Evolutionary conservation across 2,888 invertebrate species (phyloP), one percentile per base, ranked within the genome.

Genomic region (Tiliacea citrago): DNA sequence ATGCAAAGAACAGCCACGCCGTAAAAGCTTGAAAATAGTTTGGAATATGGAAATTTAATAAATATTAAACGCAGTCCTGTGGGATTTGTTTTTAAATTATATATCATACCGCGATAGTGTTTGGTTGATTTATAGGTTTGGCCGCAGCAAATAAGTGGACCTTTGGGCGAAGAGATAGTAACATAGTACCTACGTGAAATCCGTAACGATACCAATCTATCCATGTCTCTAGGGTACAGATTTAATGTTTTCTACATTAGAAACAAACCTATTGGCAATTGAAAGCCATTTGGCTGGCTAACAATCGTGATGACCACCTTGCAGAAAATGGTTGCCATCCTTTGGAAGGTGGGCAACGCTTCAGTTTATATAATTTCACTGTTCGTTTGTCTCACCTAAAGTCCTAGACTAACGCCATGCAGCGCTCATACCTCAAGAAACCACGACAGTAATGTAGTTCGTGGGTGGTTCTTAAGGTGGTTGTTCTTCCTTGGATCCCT

Each of bases 1-100:
- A 90, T 91, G 90, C 88, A 89, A 91, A 91, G 86, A 77, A 81
- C 82, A 81, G 86, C 81, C 75, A 83, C 77, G 83, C 79, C 74
- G 79, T 83, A 86, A 88, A 89, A 88, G 83, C 83, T 86, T 81
- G 86, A 90, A 90, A 90, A 90, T 89, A 83, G 84, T 88, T 81
- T 80, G 81, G 84, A 88, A 88, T 90, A 91, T 91, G 88, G 80
- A 88, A 85, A 90, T 92, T 86, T 88, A 80, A 84, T 89, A 88
- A 87, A 90, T 89, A 87, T 83, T 85, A 84, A 87, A 80, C 81
- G 68, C 29, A 66, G 62, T 79, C 84, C 75, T 72, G 74, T 62
- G 84, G 85, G 86, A 82, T 78, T 84, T 75, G 74, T 68, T 65
- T 80, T 76, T 77, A 72, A 75, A 79, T 81, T 79, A 81, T 83